phyloP scores from a whole-genome alignment of 2,888 invertebrate species.

The Liopterus haemorrhoidalis region DNA sequence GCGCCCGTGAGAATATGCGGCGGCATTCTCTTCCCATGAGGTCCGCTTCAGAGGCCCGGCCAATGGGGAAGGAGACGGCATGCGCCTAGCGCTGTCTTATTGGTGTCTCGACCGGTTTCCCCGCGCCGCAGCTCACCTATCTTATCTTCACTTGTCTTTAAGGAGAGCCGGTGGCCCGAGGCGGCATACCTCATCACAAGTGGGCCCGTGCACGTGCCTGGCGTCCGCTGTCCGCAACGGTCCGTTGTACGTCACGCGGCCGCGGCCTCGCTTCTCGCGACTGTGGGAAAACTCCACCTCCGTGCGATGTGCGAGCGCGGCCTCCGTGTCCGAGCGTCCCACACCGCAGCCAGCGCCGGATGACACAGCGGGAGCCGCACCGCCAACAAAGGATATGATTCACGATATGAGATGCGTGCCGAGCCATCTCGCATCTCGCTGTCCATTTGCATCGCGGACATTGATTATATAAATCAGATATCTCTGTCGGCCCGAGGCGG shows the following conservation, averaged over 20 bases:
- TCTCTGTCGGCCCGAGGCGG: background rate
- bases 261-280: constrained; percentile 43
- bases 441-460: constrained; percentile 10
- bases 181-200: constrained; percentile 32
- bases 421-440: too few species aligned
- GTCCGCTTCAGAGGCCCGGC: constrained; percentile 17
- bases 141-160: constrained; percentile 5
- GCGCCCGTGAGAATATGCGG: constrained; percentile 20
- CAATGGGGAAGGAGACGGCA: constrained; percentile 18
- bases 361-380: constrained; percentile 16
- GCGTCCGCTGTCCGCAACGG: constrained; percentile 30
- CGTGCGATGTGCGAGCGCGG: constrained; percentile 35
- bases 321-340: too few species aligned
- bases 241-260: constrained; percentile 48
- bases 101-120: constrained; percentile 8
- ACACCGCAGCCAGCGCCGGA: too few species aligned
- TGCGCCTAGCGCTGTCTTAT: constrained; percentile 14
- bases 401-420: constrained; percentile 14
- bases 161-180: constrained; percentile 32
- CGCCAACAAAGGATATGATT: constrained; percentile 17
- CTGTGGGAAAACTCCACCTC: constrained; percentile 45
- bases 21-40: constrained; percentile 23
- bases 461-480: constrained; percentile 14
- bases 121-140: constrained; percentile 4
- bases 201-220: constrained; percentile 28